phyloP scores from a whole-genome alignment of 2,113 vertebrate species.

The Gasterosteus aculeatus region DNA sequence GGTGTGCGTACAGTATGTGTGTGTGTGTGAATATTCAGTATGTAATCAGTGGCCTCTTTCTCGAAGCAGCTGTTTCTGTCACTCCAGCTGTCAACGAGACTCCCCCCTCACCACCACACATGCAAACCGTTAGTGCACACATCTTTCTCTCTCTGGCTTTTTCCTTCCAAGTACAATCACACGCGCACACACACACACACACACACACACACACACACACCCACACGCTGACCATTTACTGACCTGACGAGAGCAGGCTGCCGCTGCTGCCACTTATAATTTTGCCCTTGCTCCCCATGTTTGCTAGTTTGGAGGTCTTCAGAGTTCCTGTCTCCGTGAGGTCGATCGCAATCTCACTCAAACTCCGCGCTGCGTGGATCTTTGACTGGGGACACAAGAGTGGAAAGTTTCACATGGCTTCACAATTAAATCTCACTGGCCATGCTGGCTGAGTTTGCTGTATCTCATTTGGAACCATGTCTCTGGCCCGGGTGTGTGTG shows the following conservation, averaged over 20 bases:
- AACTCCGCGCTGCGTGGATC: conserved; percentile 96
- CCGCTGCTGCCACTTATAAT: conserved; percentile 98
- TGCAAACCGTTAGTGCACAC: conserved; percentile 8
- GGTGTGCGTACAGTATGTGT: conserved; percentile 9
- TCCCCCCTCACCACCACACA: conserved; percentile 27
- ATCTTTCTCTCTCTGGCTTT: conserved; percentile 7
- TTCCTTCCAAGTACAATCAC: neutral
- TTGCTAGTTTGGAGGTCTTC: conserved; percentile 97
- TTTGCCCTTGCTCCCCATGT: conserved; percentile 99
- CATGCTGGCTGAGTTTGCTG: neutral
- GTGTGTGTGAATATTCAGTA: conserved; percentile 39
- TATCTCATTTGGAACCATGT: neutral
- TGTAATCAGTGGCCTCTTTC: conserved; percentile 51
- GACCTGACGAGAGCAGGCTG: conserved; percentile 97
- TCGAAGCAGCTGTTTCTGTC: conserved; percentile 70
- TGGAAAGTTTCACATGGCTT: neutral
- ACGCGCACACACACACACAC: neutral
- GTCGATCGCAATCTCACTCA: conserved; percentile 98
- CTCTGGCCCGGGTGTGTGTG: neutral
- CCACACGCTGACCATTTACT: conserved; percentile 26
- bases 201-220: neutral
- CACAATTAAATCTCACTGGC: neutral
- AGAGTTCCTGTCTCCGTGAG: conserved; percentile 96
- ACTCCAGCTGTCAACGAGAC: conserved; percentile 37
- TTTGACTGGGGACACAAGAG: conserved; percentile 86